These are phyloP conservation scores for Microchrysa polita DNA, from an alignment of 2,888 invertebrate species.

Conservation along the genomic window DNA sequence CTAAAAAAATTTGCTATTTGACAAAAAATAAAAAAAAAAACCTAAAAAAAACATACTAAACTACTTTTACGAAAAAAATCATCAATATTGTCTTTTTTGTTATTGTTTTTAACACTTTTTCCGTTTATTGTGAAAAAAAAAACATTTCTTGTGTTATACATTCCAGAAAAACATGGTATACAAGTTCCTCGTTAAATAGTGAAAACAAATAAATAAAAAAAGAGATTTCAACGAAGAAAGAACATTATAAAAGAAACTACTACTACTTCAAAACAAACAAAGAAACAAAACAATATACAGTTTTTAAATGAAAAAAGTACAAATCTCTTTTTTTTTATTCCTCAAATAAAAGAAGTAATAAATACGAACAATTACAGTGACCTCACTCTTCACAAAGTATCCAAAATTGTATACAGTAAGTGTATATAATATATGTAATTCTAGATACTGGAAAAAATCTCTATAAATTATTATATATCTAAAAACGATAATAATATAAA, in stretches of 20 bases:
- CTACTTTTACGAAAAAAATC: neutral
- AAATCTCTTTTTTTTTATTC: too few species aligned
- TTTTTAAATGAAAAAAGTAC: slow-evolving; percentile 2
- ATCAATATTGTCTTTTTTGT: slow-evolving; percentile 3
- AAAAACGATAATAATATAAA: too few species aligned
- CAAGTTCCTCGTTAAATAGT: slow-evolving; percentile 74
- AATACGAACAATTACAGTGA: neutral
- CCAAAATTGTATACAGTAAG: too few species aligned
- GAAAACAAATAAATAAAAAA: slow-evolving; percentile 46
- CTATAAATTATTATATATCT: neutral
- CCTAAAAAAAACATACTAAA: slow-evolving; percentile 6
- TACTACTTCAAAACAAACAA: too few species aligned
- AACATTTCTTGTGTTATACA: slow-evolving; percentile 60
- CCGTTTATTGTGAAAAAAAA: slow-evolving; percentile 23
- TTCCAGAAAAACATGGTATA: slow-evolving; percentile 69
- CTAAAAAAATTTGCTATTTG: slow-evolving; percentile 5
- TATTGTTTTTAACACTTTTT: slow-evolving; percentile 36
- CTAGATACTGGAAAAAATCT: too few species aligned
- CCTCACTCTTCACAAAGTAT: too few species aligned
- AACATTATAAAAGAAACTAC: neutral
- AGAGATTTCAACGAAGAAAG: neutral
- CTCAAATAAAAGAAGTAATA: neutral
- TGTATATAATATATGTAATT: neutral
- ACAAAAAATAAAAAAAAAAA: slow-evolving; percentile 24
- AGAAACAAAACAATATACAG: neutral